Conservation (phyloP, 2,113 vertebrate species). For the Paratilapia polleni region DNA sequence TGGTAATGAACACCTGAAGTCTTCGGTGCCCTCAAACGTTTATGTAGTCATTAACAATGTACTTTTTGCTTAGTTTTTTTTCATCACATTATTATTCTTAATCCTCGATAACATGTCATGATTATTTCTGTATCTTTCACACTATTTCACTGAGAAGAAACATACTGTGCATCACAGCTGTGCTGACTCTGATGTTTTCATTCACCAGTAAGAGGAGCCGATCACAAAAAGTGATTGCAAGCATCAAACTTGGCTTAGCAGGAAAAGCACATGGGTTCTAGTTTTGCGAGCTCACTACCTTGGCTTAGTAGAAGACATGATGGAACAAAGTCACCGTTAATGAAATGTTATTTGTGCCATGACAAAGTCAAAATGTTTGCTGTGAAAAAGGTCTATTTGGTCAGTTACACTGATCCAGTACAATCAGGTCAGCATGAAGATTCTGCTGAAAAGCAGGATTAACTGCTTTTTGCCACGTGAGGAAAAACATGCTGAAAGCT, state of each 20-base stretch:
- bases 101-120: neutral
- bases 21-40: neutral
- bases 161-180: neutral
- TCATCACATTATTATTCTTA: neutral
- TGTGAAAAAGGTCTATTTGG: neutral
- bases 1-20: neutral
- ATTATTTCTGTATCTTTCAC: neutral
- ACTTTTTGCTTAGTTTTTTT: neutral
- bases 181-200: neutral
- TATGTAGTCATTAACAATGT: neutral
- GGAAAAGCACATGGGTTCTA: too few relatives aligned
- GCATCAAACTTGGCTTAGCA: too few relatives aligned
- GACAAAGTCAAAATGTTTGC: neutral
- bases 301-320: too few relatives aligned
- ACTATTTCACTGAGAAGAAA: neutral
- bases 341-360: too few relatives aligned
- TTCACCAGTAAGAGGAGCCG: neutral
- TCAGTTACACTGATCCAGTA: neutral
- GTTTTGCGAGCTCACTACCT: too few relatives aligned
- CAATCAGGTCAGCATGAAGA: neutral
- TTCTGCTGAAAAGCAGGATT: neutral
- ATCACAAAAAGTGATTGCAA: neutral
- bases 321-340: too few relatives aligned
- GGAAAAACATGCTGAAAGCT: neutral
- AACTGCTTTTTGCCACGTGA: neutral